Evolutionary conservation across 2,797 vertebrate genomes (phyloP), one percentile per base, ranked within the genome.

Genomic region (Phoeniculus purpureus): DNA sequence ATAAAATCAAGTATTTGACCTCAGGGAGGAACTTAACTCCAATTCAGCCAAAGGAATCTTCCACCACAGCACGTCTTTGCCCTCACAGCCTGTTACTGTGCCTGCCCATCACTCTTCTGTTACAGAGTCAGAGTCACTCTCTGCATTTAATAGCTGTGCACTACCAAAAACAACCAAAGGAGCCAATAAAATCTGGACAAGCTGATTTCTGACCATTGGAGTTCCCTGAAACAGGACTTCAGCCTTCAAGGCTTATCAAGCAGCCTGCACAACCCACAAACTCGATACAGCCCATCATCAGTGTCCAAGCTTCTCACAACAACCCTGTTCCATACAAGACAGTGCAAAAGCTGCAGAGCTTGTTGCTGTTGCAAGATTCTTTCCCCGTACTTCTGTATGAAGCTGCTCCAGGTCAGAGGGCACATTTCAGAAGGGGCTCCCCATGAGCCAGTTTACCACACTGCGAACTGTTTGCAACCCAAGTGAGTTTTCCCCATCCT

Each of bases 1-100:
- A 93, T 93, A 87, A 94, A 95, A 91, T 71, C 73, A 91, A 92
- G 74, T 83, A 89, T 93, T 91, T 80, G 58, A 80, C 82, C 81
- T 67, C 37, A 48, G 91, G 89, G 61, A 86, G 85, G 64, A 95
- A 43, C 26, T 81, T 91, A 73, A 60, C 58, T 82, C n/a, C 32
- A 59, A 16, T 65, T 74, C 67, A 82, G 83, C 78, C 72, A 14
- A 60, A 93, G 72, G 65, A 86, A 80, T 84, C 83, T 71, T 81
- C 81, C 55, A 77, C 51, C 37, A 17, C 54, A 68, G 61, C 71
- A 81, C 1, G 0, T 45, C 83, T 79, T 52, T 82, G 37, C 75
- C 66, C 52, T 61, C 25, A 0, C 60, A 82, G 68, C 19, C 52
- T 91, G 52, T 22, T 60, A 5, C 54, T 0, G 0, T 52, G 67